Conservation (phyloP, 2,797 vertebrate genomes). For the Protosalanx chinensis region DNA sequence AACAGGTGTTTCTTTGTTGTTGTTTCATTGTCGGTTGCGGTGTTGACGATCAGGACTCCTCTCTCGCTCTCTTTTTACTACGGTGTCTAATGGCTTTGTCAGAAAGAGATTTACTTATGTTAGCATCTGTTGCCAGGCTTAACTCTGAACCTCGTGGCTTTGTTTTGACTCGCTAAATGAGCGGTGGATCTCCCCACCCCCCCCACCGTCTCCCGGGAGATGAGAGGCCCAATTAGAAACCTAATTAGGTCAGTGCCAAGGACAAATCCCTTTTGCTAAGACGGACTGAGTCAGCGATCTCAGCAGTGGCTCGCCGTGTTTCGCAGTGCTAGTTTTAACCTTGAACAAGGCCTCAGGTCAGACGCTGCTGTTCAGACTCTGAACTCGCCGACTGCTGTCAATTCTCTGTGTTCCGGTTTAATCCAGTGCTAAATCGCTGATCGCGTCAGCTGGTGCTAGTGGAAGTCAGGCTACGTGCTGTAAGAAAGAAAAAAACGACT, state of each 20-base stretch:
- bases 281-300: constrained; percentile 1
- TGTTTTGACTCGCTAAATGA: constrained; percentile 32
- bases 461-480: not conserved
- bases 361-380: not conserved
- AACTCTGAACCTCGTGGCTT: constrained; percentile 34
- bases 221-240: constrained; percentile 50
- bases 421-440: not conserved
- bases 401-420: not conserved
- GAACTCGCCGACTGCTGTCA: not conserved
- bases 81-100: constrained; percentile 43
- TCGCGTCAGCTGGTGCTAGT: not conserved
- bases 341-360: not conserved
- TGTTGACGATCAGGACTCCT: not conserved
- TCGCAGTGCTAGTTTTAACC: not conserved
- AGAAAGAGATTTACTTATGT: constrained; percentile 51
- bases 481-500: not conserved
- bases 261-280: constrained; percentile 18
- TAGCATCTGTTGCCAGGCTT: constrained; percentile 62
- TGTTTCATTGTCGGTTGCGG: not conserved
- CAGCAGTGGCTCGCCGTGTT: not conserved
- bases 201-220: constrained; percentile 30
- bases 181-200: constrained; percentile 18
- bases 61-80: not conserved
- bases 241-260: constrained; percentile 42
- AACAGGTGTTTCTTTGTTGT: too few relatives aligned